Evolutionary conservation across 2,888 invertebrate genomes (phyloP).

Genomic region (Cryptus armator): DNA sequence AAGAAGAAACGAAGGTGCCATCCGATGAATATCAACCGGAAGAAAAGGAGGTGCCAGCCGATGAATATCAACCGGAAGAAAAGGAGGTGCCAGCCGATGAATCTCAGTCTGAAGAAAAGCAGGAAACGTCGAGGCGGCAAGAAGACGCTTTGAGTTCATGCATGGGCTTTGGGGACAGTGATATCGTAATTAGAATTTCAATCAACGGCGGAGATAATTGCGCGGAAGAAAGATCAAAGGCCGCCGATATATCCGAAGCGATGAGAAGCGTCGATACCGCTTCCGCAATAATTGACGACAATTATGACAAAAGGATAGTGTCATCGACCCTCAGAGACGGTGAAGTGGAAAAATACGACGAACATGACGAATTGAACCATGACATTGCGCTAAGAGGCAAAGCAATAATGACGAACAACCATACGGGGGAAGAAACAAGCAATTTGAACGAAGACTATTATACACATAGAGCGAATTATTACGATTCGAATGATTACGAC

Average conservation of each 20-base stretch:
- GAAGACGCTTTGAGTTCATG: constrained; percentile 21
- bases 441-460: not conserved
- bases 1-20: not conserved
- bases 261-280: not conserved
- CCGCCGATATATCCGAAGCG: not conserved
- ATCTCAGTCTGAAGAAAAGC: not conserved
- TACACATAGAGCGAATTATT: not conserved
- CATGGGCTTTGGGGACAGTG: constrained; percentile 12
- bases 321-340: not conserved
- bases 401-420: not conserved
- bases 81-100: not conserved
- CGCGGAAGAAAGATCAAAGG: not conserved
- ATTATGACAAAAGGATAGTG: not conserved
- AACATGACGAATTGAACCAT: not conserved
- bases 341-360: not conserved
- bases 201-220: not conserved
- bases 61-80: not conserved
- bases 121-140: not conserved
- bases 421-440: not conserved
- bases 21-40: not conserved
- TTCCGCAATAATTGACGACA: not conserved
- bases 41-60: not conserved
- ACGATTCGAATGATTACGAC: constrained; percentile 16
- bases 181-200: constrained; percentile 20
- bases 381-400: not conserved